Conservation (phyloP, 2,113 vertebrate genomes). For the Panthera uncia region DNA sequence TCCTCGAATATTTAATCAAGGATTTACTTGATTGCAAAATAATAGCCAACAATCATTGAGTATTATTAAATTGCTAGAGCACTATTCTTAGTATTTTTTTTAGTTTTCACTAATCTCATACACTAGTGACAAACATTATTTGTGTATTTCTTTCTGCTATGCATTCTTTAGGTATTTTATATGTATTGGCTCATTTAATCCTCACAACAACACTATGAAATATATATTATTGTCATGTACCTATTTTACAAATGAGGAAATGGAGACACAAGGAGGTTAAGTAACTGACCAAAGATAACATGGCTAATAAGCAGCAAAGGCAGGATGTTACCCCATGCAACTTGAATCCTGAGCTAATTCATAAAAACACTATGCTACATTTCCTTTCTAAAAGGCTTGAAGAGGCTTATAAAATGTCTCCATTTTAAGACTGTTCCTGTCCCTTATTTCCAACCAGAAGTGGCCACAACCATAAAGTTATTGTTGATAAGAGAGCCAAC, state of each 20-base stretch:
- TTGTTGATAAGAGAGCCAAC: not conserved
- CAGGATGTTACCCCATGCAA: not conserved
- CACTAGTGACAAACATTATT: not conserved
- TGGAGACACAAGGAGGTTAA: not conserved
- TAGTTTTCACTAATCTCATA: not conserved
- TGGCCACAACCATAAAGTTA: not conserved
- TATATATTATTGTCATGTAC: not conserved
- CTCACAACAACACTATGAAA: not conserved
- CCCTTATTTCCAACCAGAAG: not conserved
- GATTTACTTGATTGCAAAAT: slow-evolving; percentile 22
- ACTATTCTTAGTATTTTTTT: slow-evolving; percentile 34
- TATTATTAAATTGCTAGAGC: not conserved
- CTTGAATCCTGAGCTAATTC: not conserved
- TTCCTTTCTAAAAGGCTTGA: slow-evolving; percentile 9
- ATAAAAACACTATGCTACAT: not conserved
- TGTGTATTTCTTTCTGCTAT: not conserved
- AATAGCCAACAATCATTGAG: not conserved
- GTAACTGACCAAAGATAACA: not conserved
- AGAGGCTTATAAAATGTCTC: not conserved
- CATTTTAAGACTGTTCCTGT: not conserved
- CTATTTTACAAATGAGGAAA: slow-evolving; percentile 37
- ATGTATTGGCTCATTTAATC: slow-evolving; percentile 5
- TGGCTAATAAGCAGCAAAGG: not conserved
- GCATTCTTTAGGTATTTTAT: not conserved
- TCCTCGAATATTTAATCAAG: not conserved